Evolutionary conservation across 53 echinoderm and acorn worm species (phyloP).

Genomic region (Holothuria scabra): DNA sequence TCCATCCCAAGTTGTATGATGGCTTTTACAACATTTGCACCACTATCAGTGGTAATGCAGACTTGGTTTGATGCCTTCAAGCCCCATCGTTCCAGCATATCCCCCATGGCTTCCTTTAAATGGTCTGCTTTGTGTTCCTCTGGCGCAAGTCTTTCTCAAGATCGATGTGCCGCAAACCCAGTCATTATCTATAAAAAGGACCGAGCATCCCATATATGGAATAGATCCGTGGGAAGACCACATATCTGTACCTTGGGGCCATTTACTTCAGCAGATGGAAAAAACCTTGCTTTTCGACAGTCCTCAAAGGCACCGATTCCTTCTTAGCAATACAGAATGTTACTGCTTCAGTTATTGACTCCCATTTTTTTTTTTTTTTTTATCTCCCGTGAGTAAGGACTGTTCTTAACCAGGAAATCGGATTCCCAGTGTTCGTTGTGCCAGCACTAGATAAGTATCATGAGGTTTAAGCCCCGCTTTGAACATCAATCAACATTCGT

Average conservation of each 20-base stretch:
- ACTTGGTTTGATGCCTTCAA: no score
- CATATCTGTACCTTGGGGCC: neutral
- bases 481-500: no score
- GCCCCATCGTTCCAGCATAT: no score
- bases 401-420: no score
- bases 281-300: neutral
- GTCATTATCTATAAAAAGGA: no score
- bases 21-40: no score
- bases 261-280: neutral
- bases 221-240: neutral
- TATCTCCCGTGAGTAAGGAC: no score
- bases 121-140: neutral
- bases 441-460: no score
- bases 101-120: no score
- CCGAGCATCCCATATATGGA: neutral
- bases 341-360: no score
- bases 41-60: no score
- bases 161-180: neutral
- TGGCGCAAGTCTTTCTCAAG: neutral
- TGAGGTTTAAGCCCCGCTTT: neutral
- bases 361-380: no score
- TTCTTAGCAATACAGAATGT: neutral
- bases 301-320: neutral
- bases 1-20: neutral
- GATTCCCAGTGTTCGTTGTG: neutral